A percentile compares a stretch with the other conserved stretches of the same genome.
phyloP scores from a whole-genome alignment of 2,888 invertebrate genomes.

The Tachina grossa region DNA sequence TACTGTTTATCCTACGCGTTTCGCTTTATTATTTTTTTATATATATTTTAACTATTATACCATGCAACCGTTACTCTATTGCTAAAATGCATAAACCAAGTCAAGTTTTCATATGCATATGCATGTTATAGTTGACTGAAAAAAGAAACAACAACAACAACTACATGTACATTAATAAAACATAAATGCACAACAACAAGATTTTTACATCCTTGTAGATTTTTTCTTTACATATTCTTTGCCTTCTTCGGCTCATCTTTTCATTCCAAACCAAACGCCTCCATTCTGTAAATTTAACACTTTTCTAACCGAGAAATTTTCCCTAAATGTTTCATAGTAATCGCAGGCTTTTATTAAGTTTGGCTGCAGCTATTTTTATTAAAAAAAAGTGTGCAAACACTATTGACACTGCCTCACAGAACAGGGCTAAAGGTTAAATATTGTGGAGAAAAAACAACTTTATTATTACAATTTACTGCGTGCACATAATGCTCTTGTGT shows the following conservation, averaged over 20 bases:
- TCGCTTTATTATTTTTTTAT: not conserved
- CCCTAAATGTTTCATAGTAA: too few species aligned
- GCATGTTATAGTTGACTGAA: slow-evolving; percentile 14
- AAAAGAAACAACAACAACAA: slow-evolving; percentile 13
- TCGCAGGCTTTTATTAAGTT: too few species aligned
- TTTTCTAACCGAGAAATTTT: too few species aligned
- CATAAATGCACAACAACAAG: slow-evolving; percentile 28
- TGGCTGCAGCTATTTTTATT: too few species aligned
- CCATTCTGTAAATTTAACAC: too few species aligned
- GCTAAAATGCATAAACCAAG: slow-evolving; percentile 20
- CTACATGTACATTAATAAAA: slow-evolving; percentile 5
- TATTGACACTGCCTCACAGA: not conserved
- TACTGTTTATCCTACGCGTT: slow-evolving; percentile 20
- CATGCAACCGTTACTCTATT: slow-evolving; percentile 41
- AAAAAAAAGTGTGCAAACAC: too few species aligned
- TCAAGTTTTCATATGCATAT: slow-evolving; percentile 45
- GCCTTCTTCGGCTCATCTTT: slow-evolving; percentile 20
- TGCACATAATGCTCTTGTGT: slow-evolving; percentile 18
- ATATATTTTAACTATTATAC: not conserved
- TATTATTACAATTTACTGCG: slow-evolving; percentile 66
- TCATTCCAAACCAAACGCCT: not conserved
- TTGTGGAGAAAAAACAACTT: slow-evolving; percentile 45
- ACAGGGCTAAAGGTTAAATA: not conserved
- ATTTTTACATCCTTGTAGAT: slow-evolving; percentile 23
- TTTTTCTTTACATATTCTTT: not conserved